Percentiles rank a stretch among this genome's conserved stretches.
These are phyloP conservation scores for Arenaria interpres DNA, from an alignment of 2,113 vertebrate species.

Conservation along the genomic window DNA sequence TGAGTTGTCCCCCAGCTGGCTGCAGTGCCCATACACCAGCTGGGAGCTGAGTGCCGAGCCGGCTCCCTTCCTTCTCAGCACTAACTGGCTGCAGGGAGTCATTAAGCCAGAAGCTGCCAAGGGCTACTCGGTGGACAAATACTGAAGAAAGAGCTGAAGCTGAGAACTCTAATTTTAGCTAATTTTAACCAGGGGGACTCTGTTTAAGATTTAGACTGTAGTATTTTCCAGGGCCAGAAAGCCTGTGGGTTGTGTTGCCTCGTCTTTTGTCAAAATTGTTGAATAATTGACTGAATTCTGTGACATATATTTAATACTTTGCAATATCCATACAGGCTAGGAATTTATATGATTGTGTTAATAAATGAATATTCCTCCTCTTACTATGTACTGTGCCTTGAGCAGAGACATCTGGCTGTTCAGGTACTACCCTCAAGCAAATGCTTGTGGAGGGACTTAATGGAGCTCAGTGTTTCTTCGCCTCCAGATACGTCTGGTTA, in stretches of 20 bases:
- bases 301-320: conserved; percentile 34
- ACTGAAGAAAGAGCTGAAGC: neutral
- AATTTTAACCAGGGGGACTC: neutral
- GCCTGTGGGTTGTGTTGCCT: neutral
- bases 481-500: neutral
- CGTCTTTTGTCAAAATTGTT: conserved; percentile 20
- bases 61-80: neutral
- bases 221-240: neutral
- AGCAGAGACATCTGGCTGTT: neutral
- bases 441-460: neutral
- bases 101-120: neutral
- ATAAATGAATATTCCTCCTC: neutral
- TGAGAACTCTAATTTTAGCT: neutral
- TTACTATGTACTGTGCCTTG: neutral
- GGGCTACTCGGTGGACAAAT: neutral
- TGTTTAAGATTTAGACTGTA: neutral
- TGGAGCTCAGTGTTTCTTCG: neutral
- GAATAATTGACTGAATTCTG: conserved; percentile 45
- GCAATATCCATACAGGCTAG: neutral
- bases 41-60: rapidly evolving
- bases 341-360: neutral
- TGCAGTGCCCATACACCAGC: rapidly evolving
- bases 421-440: neutral
- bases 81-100: neutral
- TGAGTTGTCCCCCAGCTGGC: neutral